Evolutionary conservation across 2,113 vertebrate species (phyloP).

Genomic region (Alligator mississippiensis): DNA sequence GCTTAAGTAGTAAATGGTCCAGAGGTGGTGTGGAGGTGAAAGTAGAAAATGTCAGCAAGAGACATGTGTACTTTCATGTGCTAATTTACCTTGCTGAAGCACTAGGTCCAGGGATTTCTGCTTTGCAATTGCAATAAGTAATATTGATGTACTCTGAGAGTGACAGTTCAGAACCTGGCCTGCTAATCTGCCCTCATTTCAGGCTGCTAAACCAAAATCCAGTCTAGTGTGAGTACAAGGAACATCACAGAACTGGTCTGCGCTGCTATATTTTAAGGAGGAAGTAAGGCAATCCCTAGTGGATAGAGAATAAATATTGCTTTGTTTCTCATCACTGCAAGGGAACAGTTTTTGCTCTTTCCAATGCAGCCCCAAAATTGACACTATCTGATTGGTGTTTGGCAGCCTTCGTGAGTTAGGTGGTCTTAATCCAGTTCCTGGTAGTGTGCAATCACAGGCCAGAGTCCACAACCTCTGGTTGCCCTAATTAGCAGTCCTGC

Average conservation of each 20-base stretch:
- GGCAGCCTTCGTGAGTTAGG: neutral
- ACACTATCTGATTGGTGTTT: neutral
- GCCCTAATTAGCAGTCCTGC: neutral
- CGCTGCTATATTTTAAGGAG: neutral
- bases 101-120: too few species aligned
- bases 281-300: neutral
- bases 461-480: neutral
- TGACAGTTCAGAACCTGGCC: neutral
- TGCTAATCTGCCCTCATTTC: neutral
- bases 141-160: neutral
- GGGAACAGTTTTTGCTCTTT: neutral
- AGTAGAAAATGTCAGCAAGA: neutral
- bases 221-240: neutral
- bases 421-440: neutral
- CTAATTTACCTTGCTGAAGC: too few species aligned
- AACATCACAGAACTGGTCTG: neutral
- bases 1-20: neutral
- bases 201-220: neutral
- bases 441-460: fast-evolving
- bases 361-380: neutral
- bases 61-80: too few species aligned
- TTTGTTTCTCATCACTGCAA: neutral
- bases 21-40: neutral
- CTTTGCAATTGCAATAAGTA: neutral
- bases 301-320: neutral